Percentiles rank a stretch among this genome's conserved stretches.
Evolutionary conservation across 1,140 invertebrate genomes (phyloP).

Genomic region (Macrobrachium rosenbergii): DNA sequence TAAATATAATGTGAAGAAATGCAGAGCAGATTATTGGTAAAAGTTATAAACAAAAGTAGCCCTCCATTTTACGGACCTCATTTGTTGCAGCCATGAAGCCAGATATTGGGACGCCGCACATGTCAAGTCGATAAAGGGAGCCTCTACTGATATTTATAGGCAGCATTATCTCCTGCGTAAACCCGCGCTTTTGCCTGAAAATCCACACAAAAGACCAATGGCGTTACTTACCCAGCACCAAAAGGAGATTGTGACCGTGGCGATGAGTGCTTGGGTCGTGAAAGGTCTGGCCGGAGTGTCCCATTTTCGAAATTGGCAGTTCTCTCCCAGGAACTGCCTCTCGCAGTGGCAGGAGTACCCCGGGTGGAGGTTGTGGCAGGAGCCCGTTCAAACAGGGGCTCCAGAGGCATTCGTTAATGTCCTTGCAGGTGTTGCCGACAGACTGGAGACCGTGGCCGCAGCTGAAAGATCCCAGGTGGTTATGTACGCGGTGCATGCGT

Average conservation of each 20-base stretch:
- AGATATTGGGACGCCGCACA: too few species aligned
- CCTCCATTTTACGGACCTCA: too few species aligned
- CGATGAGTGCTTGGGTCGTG: neutral
- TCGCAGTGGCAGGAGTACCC: constrained; percentile 19
- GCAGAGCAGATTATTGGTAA: too few species aligned
- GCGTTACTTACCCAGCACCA: constrained; percentile 1
- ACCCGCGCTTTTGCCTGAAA: too few species aligned
- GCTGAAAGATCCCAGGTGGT: neutral
- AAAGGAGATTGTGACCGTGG: constrained; percentile 16
- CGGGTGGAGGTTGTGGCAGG: constrained; percentile 29
- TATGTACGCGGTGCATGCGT: neutral
- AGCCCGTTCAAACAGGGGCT: constrained; percentile 13
- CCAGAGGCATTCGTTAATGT: constrained; percentile 33
- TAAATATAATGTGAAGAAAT: too few species aligned
- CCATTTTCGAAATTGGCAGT: constrained; percentile 19
- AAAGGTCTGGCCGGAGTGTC: too few species aligned
- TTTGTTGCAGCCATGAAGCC: too few species aligned
- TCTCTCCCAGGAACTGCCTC: neutral
- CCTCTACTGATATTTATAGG: too few species aligned
- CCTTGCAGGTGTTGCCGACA: constrained; percentile 7
- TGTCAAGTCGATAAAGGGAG: too few species aligned
- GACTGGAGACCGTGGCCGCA: neutral
- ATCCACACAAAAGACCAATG: neutral
- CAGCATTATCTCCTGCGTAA: too few species aligned
- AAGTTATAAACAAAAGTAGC: too few species aligned